Percentiles rank a stretch among this genome's conserved stretches.
Evolutionary conservation across 2,888 invertebrate genomes (phyloP).

Genomic region (Torymus tubicola): DNA sequence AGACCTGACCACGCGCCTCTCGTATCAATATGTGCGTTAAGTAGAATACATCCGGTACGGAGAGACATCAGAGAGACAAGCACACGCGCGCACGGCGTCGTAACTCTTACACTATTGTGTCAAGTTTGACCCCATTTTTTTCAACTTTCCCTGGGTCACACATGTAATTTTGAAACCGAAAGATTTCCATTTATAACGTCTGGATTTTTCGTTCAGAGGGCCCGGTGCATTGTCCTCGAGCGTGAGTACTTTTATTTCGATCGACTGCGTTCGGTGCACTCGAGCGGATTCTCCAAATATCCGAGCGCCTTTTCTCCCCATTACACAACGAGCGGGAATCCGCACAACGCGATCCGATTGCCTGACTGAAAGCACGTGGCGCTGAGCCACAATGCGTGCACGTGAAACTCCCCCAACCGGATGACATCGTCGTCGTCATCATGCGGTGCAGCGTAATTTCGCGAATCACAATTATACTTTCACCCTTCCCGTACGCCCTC

Average conservation of each 20-base stretch:
- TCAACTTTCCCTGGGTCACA: conserved; percentile 20
- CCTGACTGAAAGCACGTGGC: conserved; percentile 23
- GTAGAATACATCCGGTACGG: conserved; percentile 39
- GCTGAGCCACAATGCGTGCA: not conserved
- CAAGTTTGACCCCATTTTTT: conserved; percentile 32
- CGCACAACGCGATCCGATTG: not conserved
- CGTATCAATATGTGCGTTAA: conserved; percentile 9
- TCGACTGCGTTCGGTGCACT: too few relatives aligned
- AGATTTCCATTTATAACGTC: too few relatives aligned
- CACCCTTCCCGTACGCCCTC: conserved; percentile 1
- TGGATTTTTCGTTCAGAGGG: too few relatives aligned
- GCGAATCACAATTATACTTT: conserved; percentile 23
- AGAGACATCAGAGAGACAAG: not conserved
- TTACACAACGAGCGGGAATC: too few relatives aligned
- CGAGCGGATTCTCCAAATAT: not conserved
- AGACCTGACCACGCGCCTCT: not conserved
- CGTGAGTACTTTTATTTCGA: too few relatives aligned
- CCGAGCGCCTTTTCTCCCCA: not conserved
- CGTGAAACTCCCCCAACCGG: not conserved
- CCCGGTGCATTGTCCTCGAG: too few relatives aligned
- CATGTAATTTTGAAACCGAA: not conserved
- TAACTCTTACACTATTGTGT: conserved; percentile 24
- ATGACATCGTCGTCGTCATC: conserved; percentile 27
- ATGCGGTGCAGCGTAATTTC: conserved; percentile 22
- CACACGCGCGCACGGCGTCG: not conserved